phyloP scores from a whole-genome alignment of 2,797 vertebrate genomes.

The Neosilurus mollespiculum region DNA sequence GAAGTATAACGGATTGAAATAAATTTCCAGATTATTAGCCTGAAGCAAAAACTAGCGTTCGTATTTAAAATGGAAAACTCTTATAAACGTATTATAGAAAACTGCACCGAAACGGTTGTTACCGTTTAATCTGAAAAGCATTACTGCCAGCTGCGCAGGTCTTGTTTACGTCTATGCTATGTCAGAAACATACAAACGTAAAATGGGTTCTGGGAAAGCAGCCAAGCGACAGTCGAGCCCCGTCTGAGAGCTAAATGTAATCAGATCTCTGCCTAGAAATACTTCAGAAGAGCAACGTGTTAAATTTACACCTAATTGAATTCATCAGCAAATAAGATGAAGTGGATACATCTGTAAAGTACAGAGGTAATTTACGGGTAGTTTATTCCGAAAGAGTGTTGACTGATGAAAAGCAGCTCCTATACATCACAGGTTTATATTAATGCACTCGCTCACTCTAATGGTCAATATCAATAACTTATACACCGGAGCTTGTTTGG shows the following conservation, averaged over 20 bases:
- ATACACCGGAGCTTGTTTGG: too few species aligned
- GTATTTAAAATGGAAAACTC: neutral
- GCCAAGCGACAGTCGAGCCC: neutral
- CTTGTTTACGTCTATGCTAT: slow-evolving; percentile 5
- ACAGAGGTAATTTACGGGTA: neutral
- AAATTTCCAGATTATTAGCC: slow-evolving; percentile 4
- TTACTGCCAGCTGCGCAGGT: slow-evolving; percentile 11
- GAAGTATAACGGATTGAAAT: neutral
- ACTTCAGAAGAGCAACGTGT: neutral
- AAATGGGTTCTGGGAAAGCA: slow-evolving; percentile 13
- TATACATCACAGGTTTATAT: too few species aligned
- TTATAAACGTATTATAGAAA: neutral
- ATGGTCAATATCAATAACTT: neutral
- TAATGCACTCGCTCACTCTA: neutral
- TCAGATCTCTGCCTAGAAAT: neutral
- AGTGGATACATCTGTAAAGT: neutral
- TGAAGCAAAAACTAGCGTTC: neutral
- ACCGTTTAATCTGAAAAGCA: slow-evolving; percentile 21
- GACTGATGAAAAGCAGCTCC: neutral
- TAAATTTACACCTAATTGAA: slow-evolving; percentile 7
- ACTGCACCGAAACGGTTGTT: neutral
- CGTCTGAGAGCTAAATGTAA: neutral
- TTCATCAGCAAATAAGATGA: neutral
- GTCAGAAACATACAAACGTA: slow-evolving; percentile 1
- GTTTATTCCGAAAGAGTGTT: neutral